phyloP scores from a whole-genome alignment of 1,140 invertebrate genomes.

The Conopomorpha cramerella region DNA sequence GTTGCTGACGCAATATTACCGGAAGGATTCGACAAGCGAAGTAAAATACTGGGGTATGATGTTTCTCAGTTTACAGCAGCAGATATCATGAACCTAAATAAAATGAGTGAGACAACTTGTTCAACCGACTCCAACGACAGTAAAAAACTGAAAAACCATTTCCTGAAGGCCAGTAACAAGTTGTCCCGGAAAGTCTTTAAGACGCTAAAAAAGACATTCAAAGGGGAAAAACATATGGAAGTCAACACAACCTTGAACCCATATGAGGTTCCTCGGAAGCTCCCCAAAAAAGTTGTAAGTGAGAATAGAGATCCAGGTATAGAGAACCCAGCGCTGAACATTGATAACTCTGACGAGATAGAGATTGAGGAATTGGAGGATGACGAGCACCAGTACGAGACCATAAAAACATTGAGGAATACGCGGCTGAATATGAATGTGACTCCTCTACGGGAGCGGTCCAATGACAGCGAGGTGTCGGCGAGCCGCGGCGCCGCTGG shows the following conservation, averaged over 20 bases:
- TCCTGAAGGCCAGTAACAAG: conserved; percentile 42
- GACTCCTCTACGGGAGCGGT: conserved; percentile 36
- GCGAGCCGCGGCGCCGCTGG: conserved; percentile 24
- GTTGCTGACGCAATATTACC: conserved; percentile 22
- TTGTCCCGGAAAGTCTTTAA: conserved; percentile 52
- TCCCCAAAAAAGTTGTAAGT: conserved; percentile 30
- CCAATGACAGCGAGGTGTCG: conserved; percentile 20
- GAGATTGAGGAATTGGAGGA: conserved; percentile 45
- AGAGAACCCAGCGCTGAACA: conserved; percentile 45
- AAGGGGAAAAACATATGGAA: conserved; percentile 42
- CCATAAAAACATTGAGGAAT: conserved; percentile 42
- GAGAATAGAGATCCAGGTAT: conserved; percentile 34
- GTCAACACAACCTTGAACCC: conserved; percentile 36
- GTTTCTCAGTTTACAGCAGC: conserved; percentile 43
- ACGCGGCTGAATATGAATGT: conserved; percentile 44
- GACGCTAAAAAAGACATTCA: conserved; percentile 53
- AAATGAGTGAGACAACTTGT: conserved; percentile 18
- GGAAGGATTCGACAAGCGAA: conserved; percentile 45
- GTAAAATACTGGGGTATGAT: conserved; percentile 50
- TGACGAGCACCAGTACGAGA: conserved; percentile 42
- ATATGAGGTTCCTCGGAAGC: conserved; percentile 49
- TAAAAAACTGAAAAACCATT: conserved; percentile 33
- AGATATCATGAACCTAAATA: conserved; percentile 53
- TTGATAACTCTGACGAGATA: conserved; percentile 54
- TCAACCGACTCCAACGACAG: conserved; percentile 35